These are phyloP conservation scores for Aphaenogaster floridana DNA, from an alignment of 1,140 invertebrate species.

Conservation along the genomic window DNA sequence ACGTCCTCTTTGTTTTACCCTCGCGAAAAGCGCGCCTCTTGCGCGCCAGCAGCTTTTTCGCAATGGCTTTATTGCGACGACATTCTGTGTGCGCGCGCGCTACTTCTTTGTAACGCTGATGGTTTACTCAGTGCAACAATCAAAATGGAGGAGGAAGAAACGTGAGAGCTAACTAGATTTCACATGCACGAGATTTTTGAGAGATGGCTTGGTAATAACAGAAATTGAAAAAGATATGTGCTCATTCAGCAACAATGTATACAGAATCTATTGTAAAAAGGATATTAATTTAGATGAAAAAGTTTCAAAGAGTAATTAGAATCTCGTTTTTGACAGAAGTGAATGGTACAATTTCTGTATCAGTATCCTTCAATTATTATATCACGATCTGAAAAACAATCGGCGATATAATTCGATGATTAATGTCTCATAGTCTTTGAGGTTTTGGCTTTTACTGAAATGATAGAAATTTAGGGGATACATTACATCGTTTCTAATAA, in stretches of 20 bases:
- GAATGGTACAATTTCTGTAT: background rate
- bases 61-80: background rate
- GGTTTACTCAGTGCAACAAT: background rate
- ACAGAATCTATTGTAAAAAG: background rate
- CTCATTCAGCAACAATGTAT: background rate
- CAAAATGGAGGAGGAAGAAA: background rate
- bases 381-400: background rate
- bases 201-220: background rate
- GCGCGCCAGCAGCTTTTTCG: background rate
- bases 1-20: slow-evolving; percentile 58
- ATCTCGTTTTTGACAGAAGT: background rate
- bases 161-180: slow-evolving; percentile 14
- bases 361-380: background rate
- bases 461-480: background rate
- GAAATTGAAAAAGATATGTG: background rate
- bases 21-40: slow-evolving; percentile 30
- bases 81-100: background rate
- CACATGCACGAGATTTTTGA: background rate
- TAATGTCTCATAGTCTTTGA: background rate
- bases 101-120: background rate
- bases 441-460: background rate
- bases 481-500: background rate
- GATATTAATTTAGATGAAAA: background rate
- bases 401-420: background rate
- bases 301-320: background rate